phyloP scores from a whole-genome alignment of 37 sponge, comb jelly and placozoan species.

The Oopsacas minuta region DNA sequence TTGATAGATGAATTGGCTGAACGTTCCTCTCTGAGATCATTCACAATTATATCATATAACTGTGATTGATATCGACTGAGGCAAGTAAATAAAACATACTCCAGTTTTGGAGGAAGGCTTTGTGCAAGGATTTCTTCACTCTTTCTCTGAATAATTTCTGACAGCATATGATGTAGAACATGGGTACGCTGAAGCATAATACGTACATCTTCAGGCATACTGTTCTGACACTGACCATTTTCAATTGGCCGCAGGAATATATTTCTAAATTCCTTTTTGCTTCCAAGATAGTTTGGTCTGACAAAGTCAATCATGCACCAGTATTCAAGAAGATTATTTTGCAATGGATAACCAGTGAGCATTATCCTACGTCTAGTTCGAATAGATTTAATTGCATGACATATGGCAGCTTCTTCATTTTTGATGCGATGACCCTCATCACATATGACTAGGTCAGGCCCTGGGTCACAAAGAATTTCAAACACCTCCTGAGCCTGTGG shows the following conservation, averaged over 20 bases:
- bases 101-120: constrained; percentile 62
- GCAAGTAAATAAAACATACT: constrained; percentile 38
- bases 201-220: constrained; percentile 42
- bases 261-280: constrained; percentile 82
- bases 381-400: constrained; percentile 80
- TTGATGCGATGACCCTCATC: constrained; percentile 97
- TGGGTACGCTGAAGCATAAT: constrained; percentile 41
- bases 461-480: constrained; percentile 67
- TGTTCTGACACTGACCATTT: constrained; percentile 94
- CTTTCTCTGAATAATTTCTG: constrained; percentile 42
- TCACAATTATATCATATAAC: background rate
- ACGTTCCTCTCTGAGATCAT: background rate
- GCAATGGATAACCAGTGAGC: constrained; percentile 94
- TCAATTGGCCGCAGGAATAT: constrained; percentile 88
- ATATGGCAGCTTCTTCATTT: constrained; percentile 72
- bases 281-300: constrained; percentile 91
- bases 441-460: constrained; percentile 92
- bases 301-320: constrained; percentile 99
- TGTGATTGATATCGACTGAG: background rate
- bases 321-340: constrained; percentile 95
- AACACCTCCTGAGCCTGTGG: constrained; percentile 44
- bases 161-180: constrained; percentile 36
- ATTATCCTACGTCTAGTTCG: constrained; percentile 81
- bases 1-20: background rate
- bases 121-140: constrained; percentile 47